Percentiles rank a stretch among this genome's conserved stretches.
phyloP scores from a whole-genome alignment of 2,888 invertebrate species.

The Neelides folsomi region DNA sequence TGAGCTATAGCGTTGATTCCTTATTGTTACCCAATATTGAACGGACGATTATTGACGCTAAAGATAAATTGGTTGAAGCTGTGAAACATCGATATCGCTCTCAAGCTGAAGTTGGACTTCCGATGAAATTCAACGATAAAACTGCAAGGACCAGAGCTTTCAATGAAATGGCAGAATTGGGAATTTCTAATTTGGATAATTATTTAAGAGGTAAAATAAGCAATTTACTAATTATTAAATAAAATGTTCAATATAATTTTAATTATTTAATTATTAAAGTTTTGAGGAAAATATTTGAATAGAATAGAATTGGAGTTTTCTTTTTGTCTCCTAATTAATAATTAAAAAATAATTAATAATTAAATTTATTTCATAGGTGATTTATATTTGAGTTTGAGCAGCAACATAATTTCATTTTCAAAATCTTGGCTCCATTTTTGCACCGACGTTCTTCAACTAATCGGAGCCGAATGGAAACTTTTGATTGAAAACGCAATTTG shows the following conservation, averaged over 20 bases:
- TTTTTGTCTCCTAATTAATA: too few species aligned
- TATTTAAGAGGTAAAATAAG: slow-evolving; percentile 45
- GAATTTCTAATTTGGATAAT: slow-evolving; percentile 50
- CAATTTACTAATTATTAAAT: background rate
- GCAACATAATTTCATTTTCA: slow-evolving; percentile 66
- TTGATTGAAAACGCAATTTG: slow-evolving; percentile 58
- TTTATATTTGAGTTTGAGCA: slow-evolving; percentile 57
- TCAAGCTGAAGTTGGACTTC: slow-evolving; percentile 73
- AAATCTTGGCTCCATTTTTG: slow-evolving; percentile 59
- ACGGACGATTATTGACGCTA: slow-evolving; percentile 60
- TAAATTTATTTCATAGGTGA: slow-evolving; percentile 38
- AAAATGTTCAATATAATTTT: too few species aligned
- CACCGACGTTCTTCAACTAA: slow-evolving; percentile 60
- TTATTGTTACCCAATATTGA: slow-evolving; percentile 63
- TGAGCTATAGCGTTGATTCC: slow-evolving; percentile 80
- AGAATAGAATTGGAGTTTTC: too few species aligned
- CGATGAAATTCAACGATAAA: slow-evolving; percentile 63
- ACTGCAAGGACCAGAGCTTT: slow-evolving; percentile 54
- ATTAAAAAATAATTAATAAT: slow-evolving; percentile 2
- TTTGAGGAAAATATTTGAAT: background rate
- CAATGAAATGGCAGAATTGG: slow-evolving; percentile 55
- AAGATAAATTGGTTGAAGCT: slow-evolving; percentile 68
- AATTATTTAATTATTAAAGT: background rate
- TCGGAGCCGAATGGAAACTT: slow-evolving; percentile 58
- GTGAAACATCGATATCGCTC: slow-evolving; percentile 52